Evolutionary conservation across 2,888 invertebrate genomes (phyloP).

Genomic region (Leptopilina drosophilae): DNA sequence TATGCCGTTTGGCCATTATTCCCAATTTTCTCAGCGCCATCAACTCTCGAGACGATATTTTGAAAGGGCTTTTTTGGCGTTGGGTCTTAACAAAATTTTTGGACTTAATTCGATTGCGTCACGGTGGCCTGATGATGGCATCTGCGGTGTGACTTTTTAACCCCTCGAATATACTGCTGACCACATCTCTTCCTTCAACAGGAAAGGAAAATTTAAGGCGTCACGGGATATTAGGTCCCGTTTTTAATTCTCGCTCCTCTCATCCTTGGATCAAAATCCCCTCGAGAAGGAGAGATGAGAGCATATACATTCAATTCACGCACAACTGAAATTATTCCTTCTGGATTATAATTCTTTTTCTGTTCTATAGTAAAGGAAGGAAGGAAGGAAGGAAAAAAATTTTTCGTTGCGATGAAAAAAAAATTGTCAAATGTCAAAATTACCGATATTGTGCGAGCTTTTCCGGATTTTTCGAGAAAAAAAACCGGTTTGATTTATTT

Average conservation of each 20-base stretch:
- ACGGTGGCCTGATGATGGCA: constrained; percentile 58
- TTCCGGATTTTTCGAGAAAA: no score
- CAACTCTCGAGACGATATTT: constrained; percentile 37
- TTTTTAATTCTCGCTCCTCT: constrained; percentile 12
- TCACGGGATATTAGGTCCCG: constrained; percentile 63
- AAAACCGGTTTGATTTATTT: no score
- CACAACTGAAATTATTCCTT: constrained; percentile 16
- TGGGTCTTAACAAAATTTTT: background rate
- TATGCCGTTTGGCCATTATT: constrained; percentile 52
- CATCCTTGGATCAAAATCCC: constrained; percentile 20
- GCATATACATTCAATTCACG: background rate
- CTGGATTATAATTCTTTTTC: background rate
- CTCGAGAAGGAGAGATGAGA: background rate
- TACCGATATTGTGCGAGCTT: background rate
- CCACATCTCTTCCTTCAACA: constrained; percentile 46
- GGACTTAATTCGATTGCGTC: constrained; percentile 60
- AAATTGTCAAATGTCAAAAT: constrained; percentile 5
- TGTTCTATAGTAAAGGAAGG: no score
- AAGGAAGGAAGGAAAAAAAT: no score
- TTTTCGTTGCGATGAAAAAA: no score
- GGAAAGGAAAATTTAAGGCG: constrained; percentile 61
- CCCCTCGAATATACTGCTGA: constrained; percentile 38
- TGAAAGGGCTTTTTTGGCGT: constrained; percentile 45
- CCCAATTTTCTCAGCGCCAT: constrained; percentile 45
- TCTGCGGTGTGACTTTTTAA: constrained; percentile 50